Percentiles rank a stretch among this genome's conserved stretches.
These are phyloP conservation scores for Coracopsis vasa DNA, from an alignment of 2,113 vertebrate genomes.

Conservation along the genomic window DNA sequence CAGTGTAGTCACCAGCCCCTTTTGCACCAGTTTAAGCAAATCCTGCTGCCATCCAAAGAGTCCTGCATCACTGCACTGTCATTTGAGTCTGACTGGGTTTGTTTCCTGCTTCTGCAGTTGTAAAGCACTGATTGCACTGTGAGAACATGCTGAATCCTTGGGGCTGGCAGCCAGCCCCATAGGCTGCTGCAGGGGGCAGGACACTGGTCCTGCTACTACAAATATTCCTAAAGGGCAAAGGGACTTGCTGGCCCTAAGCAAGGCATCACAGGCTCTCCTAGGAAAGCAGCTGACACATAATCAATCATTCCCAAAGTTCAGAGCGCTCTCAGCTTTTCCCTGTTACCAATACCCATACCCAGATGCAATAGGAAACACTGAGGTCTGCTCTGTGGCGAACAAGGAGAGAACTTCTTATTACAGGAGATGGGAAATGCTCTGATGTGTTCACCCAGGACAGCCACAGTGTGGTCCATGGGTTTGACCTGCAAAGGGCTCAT, in stretches of 20 bases:
- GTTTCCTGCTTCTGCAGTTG: not conserved
- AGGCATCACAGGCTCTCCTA: not conserved
- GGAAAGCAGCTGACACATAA: not conserved
- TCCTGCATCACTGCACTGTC: not conserved
- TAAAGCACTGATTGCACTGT: slow-evolving; percentile 46
- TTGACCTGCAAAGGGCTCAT: not conserved
- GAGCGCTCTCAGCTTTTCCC: not conserved
- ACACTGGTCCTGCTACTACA: not conserved
- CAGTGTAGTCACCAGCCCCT: slow-evolving; percentile 29
- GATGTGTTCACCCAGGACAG: not conserved
- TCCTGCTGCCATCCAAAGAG: slow-evolving; percentile 43
- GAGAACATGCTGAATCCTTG: not conserved
- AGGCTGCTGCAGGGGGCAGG: not conserved
- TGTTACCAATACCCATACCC: not conserved
- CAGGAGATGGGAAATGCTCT: not conserved
- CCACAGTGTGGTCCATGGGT: not conserved
- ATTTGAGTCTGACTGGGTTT: slow-evolving; percentile 6
- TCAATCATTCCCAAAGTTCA: not conserved
- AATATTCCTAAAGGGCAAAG: not conserved
- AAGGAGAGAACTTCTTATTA: not conserved
- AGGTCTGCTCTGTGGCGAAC: not conserved
- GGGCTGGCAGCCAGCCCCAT: not conserved
- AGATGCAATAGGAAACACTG: not conserved
- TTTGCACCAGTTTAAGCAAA: slow-evolving; percentile 28
- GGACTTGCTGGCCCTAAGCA: not conserved